phyloP scores from a whole-genome alignment of 2,888 invertebrate species.

The Bellardia bayeri region DNA sequence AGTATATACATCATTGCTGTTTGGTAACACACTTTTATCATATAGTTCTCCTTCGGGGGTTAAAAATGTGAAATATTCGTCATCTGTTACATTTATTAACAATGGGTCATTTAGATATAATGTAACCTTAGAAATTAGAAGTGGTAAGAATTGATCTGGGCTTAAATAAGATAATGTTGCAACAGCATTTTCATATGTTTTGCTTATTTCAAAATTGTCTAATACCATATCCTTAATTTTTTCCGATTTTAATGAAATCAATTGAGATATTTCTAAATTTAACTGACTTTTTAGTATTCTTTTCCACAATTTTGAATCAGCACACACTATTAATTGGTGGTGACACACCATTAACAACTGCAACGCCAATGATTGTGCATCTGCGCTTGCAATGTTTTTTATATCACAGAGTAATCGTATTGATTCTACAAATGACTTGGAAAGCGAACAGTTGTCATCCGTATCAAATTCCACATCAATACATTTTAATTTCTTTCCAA shows the following conservation, averaged over 20 bases:
- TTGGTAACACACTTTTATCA: conserved; percentile 92
- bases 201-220: conserved; percentile 85
- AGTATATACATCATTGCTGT: conserved; percentile 81
- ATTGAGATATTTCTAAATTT: conserved; percentile 83
- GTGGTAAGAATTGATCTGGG: conserved; percentile 87
- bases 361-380: conserved; percentile 87
- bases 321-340: conserved; percentile 88
- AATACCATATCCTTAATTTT: conserved; percentile 87
- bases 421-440: conserved; percentile 80
- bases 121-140: conserved; percentile 87
- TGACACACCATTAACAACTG: conserved; percentile 90
- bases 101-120: conserved; percentile 87
- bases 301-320: conserved; percentile 88
- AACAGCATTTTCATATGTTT: conserved; percentile 90
- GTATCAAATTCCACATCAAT: conserved; percentile 85
- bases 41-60: conserved; percentile 96
- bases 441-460: conserved; percentile 76
- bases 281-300: conserved; percentile 85
- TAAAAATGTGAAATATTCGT: conserved; percentile 91
- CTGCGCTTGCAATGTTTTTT: conserved; percentile 80
- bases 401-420: conserved; percentile 79
- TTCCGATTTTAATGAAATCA: conserved; percentile 86
- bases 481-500: conserved; percentile 88
- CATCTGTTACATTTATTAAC: conserved; percentile 90
- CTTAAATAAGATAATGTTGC: conserved; percentile 88